Conservation (phyloP, 2,888 invertebrate genomes). For the Drosophila ustulata region DNA sequence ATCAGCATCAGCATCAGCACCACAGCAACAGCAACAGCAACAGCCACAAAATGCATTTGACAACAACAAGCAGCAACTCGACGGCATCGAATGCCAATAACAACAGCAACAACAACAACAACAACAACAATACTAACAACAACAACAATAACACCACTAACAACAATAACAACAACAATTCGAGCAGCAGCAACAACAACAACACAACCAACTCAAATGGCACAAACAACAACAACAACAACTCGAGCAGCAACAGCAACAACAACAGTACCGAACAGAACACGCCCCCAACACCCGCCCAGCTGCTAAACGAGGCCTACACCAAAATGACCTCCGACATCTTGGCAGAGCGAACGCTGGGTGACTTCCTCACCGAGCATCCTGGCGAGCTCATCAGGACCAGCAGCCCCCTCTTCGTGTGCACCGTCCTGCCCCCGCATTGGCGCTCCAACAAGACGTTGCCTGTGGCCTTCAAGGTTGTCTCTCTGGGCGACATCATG, state of each 20-base stretch:
- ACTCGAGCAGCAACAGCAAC: constrained; percentile 78
- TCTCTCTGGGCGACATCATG: constrained; percentile 96
- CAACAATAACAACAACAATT: constrained; percentile 71
- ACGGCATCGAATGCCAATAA: constrained; percentile 76
- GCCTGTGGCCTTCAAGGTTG: constrained; percentile 98
- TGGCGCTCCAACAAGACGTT: constrained; percentile 99
- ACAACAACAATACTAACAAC: constrained; percentile 66
- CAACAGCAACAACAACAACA: constrained; percentile 81
- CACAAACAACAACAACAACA: constrained; percentile 78
- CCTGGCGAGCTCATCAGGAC: constrained; percentile 97
- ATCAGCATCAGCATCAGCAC: constrained; percentile 32
- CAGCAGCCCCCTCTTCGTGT: constrained; percentile 97
- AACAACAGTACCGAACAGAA: constrained; percentile 86
- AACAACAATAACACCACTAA: constrained; percentile 59
- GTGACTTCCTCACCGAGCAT: constrained; percentile 94
- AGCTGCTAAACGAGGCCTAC: constrained; percentile 91
- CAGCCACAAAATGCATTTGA: constrained; percentile 82
- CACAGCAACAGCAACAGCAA: constrained; percentile 51
- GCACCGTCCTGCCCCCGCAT: constrained; percentile 97
- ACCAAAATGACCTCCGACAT: constrained; percentile 96
- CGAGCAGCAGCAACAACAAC: constrained; percentile 85
- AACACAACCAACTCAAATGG: constrained; percentile 75
- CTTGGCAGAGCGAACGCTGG: constrained; percentile 93
- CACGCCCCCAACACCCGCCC: constrained; percentile 89
- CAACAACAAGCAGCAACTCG: constrained; percentile 71